Evolutionary conservation across 2,797 vertebrate species (phyloP), one percentile per base, ranked within the genome.

Genomic region (Pipistrellus pygmaeus): DNA sequence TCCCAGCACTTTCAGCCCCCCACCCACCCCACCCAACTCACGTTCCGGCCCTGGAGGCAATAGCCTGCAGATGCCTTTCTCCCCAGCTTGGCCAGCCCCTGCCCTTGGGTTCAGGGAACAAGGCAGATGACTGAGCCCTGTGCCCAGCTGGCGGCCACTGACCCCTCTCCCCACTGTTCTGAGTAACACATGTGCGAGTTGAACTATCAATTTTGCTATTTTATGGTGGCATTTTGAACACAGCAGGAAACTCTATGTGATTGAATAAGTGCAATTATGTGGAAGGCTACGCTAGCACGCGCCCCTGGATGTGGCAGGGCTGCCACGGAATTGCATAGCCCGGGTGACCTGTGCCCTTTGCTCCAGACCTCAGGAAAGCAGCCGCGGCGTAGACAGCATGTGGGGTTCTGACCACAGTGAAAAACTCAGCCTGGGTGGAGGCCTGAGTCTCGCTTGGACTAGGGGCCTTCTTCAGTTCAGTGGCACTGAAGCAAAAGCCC

Each of bases 161-260:
- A 38, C 20, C 23, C 9, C 20, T 27, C 60, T 73, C 69, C 64
- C 46, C 32, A 13, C 1, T 17, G 18, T 81, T 81, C 73, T 75
- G 41, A 62, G 51, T 83, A 55, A 44, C 20, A 17, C 3, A 6
- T 2, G 0, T 69, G 88, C 9, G 12, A 13, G 32, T 12, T 90
- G 85, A 85, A 92, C 88, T 68, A 44, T n/a, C 78, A 35, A 88
- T 76, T 90, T 78, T 15, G 90, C 77, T 62, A 82, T 66, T 91
- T 90, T 25, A 68, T 78, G 21, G 46, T 57, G 66, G 73, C 84
- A 62, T 93, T 92, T 83, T 32, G 69, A 91, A 84, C 69, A 83
- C 18, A 20, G 78, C 32, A 41, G 75, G 88, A 83, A 76, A 53
- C 53, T 21, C 53, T 21, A n/a, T 57, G 69, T 90, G 12, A 69